Base-by-base conservation (phyloP, 2,113 vertebrate genomes). In the Serinus canaria region DNA sequence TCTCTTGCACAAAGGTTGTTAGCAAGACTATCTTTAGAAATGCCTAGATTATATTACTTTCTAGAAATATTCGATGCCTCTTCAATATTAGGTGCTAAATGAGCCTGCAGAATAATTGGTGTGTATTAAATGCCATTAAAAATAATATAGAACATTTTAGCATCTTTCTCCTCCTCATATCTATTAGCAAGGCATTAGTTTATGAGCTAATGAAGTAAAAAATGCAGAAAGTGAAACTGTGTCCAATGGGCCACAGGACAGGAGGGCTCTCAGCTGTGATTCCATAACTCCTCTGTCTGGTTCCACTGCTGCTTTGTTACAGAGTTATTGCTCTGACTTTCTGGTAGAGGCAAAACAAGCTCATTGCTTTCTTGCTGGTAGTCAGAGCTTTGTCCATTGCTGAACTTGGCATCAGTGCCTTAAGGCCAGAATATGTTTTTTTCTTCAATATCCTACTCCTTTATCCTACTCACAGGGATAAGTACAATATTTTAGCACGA, bases 181-280 rank as follows among this genome's bases (percentile, higher is more conserved):
- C 89, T 94, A 70, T 96, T 95, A 92, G 35, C 11, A 78, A 81
- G 74, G 46, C 59, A 79, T 95, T 93, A 60, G 49, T 46, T 87
- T 76, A 58, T 50, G 53, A 87, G 53, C 22, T 87, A 85, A 72
- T 87, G 84, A 95, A 93, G 85, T 84, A 69, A 82, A 84, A 94
- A 87, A 79, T n/a, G 25, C 14, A 41, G 35, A 30, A 68, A 76
- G 46, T 2, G 37, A 73, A 73, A 77, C 1, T 2, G 4, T 87
- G 17, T 79, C 87, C 70, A 69, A 19, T 75, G 75, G 53, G 37
- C 53, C 14, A 13, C 16, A 1, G 74, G 58, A 60, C 41, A 60
- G 49, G 52, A 82, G 21, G 24, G 41, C 30, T 86, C 43, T 89
- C 27, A 33, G 47, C 44, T 94, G 20, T 73, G 67, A 50, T 86